Conservation (phyloP, 2,113 vertebrate genomes). For the Periophthalmodon schlosseri region DNA sequence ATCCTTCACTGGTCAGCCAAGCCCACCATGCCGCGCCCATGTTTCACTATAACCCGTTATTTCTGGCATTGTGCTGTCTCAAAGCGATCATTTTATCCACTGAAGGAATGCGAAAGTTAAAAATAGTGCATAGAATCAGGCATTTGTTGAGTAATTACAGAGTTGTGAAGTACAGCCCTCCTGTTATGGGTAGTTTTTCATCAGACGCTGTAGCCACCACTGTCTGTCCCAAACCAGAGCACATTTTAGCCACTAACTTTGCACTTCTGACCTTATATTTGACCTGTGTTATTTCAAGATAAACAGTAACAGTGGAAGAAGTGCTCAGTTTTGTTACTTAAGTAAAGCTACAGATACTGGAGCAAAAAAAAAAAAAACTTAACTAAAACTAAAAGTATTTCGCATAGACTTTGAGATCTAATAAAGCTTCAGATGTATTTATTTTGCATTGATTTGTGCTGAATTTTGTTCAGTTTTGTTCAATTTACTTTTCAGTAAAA, state of each 20-base stretch:
- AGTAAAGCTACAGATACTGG: too few species aligned
- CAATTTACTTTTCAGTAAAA: too few species aligned
- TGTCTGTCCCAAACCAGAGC: slow-evolving; percentile 44
- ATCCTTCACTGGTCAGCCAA: slow-evolving; percentile 67
- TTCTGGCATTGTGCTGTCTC: slow-evolving; percentile 74
- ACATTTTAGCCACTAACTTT: slow-evolving; percentile 32
- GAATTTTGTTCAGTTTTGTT: too few species aligned
- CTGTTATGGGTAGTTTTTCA: slow-evolving; percentile 51
- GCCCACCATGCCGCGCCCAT: slow-evolving; percentile 71
- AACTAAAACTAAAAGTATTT: too few species aligned
- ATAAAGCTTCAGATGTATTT: too few species aligned
- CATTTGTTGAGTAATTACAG: slow-evolving; percentile 75
- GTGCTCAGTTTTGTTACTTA: too few species aligned
- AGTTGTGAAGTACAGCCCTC: slow-evolving; percentile 56
- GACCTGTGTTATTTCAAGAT: not conserved
- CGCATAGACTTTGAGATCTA: too few species aligned
- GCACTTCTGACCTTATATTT: slow-evolving; percentile 35
- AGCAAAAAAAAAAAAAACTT: too few species aligned
- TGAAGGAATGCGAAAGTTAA: slow-evolving; percentile 66
- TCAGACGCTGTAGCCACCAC: slow-evolving; percentile 68
- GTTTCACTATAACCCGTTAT: slow-evolving; percentile 74
- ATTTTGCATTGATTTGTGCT: too few species aligned
- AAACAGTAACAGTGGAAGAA: not conserved
- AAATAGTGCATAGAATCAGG: slow-evolving; percentile 73
- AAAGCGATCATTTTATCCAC: slow-evolving; percentile 70